Percentiles rank a stretch among this genome's conserved stretches.
These are phyloP conservation scores for Agrochola macilenta DNA, from an alignment of 2,888 invertebrate genomes.

Conservation along the genomic window DNA sequence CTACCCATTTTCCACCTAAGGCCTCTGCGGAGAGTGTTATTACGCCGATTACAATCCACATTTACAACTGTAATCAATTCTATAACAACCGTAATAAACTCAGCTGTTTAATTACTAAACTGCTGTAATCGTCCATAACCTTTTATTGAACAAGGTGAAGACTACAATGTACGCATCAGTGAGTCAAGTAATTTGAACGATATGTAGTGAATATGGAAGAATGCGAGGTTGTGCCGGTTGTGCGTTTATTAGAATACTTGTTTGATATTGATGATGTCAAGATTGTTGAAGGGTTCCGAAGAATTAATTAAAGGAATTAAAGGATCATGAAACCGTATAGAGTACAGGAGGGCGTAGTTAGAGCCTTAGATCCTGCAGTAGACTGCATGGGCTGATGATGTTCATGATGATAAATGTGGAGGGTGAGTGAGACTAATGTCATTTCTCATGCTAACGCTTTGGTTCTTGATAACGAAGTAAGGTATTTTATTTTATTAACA, in stretches of 20 bases:
- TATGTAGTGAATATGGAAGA: not conserved
- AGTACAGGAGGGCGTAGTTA: not conserved
- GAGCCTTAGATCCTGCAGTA: not conserved
- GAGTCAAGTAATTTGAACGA: slow-evolving; percentile 19
- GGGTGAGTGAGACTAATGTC: too few relatives aligned
- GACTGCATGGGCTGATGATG: not conserved
- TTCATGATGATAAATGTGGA: not conserved
- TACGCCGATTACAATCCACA: not conserved
- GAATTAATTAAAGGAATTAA: not conserved
- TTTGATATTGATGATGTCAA: not conserved
- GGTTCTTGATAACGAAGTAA: too few relatives aligned
- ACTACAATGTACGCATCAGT: slow-evolving; percentile 19
- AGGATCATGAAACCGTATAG: not conserved
- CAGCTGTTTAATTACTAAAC: not conserved
- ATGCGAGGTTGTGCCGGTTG: not conserved
- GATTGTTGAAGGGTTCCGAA: not conserved
- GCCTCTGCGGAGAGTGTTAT: not conserved
- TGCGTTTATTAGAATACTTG: not conserved
- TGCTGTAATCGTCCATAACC: slow-evolving; percentile 35
- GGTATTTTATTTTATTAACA: not conserved
- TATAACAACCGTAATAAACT: slow-evolving; percentile 10
- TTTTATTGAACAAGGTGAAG: slow-evolving; percentile 45
- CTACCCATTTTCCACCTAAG: not conserved
- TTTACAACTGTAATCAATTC: slow-evolving; percentile 7
- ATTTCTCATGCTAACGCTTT: not conserved